Percentiles rank a stretch among this genome's conserved stretches.
These are phyloP conservation scores for Chrosomus eos DNA, from an alignment of 2,797 vertebrate genomes.

Conservation along the genomic window DNA sequence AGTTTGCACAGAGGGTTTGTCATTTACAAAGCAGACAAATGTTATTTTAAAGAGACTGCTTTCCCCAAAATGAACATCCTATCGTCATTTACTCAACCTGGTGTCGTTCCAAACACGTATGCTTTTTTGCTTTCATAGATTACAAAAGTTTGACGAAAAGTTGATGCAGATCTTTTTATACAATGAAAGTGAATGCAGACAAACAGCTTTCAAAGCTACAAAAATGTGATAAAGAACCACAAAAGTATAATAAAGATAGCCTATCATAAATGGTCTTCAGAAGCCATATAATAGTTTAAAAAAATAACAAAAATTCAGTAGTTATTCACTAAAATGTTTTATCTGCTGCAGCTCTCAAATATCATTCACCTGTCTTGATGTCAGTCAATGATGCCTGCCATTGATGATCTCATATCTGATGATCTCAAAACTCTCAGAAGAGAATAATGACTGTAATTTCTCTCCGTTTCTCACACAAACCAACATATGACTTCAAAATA, in stretches of 20 bases:
- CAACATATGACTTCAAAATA: background rate
- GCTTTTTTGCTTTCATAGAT: background rate
- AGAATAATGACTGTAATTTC: background rate
- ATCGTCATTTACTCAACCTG: background rate
- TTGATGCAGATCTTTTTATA: background rate
- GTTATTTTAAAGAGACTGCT: background rate
- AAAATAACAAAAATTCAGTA: no score
- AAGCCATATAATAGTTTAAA: background rate
- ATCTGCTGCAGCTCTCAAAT: background rate
- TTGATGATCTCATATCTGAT: background rate
- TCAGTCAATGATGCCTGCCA: background rate
- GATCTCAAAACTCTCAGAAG: background rate
- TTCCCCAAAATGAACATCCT: background rate
- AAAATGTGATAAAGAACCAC: background rate
- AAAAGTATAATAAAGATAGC: background rate
- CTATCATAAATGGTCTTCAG: background rate
- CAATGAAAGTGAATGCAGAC: background rate
- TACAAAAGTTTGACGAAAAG: background rate
- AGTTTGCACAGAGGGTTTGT: background rate
- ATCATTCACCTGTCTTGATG: background rate
- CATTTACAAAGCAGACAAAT: constrained; percentile 6
- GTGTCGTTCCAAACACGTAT: background rate
- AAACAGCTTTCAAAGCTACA: background rate
- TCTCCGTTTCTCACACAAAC: background rate
- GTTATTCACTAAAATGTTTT: background rate